Conservation (phyloP, 2,888 invertebrate genomes). For the Opisthograptis luteolata region DNA sequence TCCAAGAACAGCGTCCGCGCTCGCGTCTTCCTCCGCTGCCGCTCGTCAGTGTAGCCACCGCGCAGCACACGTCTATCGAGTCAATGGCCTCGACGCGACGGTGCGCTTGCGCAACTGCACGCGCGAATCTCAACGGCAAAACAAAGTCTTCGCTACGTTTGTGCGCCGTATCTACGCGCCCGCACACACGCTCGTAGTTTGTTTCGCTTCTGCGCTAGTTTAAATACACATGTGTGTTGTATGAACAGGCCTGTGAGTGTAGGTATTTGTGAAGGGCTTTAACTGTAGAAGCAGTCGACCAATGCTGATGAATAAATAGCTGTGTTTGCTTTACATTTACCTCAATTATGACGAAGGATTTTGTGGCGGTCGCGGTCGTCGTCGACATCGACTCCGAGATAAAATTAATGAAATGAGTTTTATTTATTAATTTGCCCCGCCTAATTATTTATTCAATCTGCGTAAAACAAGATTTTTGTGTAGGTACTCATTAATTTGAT, state of each 20-base stretch:
- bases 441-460: neutral
- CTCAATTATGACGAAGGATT: slow-evolving; percentile 52
- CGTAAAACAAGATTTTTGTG: neutral
- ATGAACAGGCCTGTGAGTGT: slow-evolving; percentile 18
- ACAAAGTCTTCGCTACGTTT: slow-evolving; percentile 67
- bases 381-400: slow-evolving; percentile 13
- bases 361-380: slow-evolving; percentile 25
- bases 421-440: slow-evolving; percentile 3
- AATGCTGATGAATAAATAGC: slow-evolving; percentile 73
- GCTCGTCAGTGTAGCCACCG: slow-evolving; percentile 23
- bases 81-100: slow-evolving; percentile 81
- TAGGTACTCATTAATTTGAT: no score
- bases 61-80: slow-evolving; percentile 46
- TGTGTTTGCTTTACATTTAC: slow-evolving; percentile 65
- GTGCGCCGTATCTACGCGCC: slow-evolving; percentile 52
- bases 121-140: slow-evolving; percentile 83
- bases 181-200: slow-evolving; percentile 46
- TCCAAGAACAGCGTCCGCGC: slow-evolving; percentile 11
- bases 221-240: slow-evolving; percentile 18
- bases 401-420: slow-evolving; percentile 20
- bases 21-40: slow-evolving; percentile 49
- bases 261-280: slow-evolving; percentile 71
- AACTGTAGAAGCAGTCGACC: slow-evolving; percentile 63
- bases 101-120: slow-evolving; percentile 80
- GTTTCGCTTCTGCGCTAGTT: slow-evolving; percentile 52